Conservation (phyloP, 2,797 vertebrate species). For the Bovichtus variegatus region DNA sequence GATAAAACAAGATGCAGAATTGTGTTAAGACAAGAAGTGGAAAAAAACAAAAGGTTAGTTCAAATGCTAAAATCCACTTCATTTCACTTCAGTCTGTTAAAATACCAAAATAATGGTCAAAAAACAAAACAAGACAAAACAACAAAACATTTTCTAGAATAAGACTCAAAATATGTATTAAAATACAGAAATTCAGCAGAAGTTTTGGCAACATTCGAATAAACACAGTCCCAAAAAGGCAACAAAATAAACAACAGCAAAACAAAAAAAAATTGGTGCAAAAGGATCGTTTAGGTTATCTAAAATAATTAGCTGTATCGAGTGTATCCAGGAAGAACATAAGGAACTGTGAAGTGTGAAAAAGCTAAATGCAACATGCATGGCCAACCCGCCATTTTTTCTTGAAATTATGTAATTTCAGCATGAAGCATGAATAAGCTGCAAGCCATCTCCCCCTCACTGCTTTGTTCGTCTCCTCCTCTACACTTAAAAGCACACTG, state of each 20-base stretch:
- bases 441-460: background rate
- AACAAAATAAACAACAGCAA: background rate
- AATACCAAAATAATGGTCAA: background rate
- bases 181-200: background rate
- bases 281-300: background rate
- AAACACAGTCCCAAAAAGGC: background rate
- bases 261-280: too few species aligned
- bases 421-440: slow-evolving; percentile 29
- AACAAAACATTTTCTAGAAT: background rate
- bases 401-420: slow-evolving; percentile 27
- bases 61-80: too few species aligned
- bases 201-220: background rate
- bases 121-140: too few species aligned
- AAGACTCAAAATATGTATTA: background rate
- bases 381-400: slow-evolving; percentile 3
- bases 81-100: background rate
- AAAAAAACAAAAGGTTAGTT: background rate
- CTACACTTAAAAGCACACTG: slow-evolving; percentile 31
- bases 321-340: too few species aligned
- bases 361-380: background rate
- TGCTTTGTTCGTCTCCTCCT: slow-evolving; percentile 42
- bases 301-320: background rate
- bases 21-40: background rate
- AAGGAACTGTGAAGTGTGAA: background rate
- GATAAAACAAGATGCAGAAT: background rate